Conservation (phyloP, 2,888 invertebrate species). For the Globia sparganii region DNA sequence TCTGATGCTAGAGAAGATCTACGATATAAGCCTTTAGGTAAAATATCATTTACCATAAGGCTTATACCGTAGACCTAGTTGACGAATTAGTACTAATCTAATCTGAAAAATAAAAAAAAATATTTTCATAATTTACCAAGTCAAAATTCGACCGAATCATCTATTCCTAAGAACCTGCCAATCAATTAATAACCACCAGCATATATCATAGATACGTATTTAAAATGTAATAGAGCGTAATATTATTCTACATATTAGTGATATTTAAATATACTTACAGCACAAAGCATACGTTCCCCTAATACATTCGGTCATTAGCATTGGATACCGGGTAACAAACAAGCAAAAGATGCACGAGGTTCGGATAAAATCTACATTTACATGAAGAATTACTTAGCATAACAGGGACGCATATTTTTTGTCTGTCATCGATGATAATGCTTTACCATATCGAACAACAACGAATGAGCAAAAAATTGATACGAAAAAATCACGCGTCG, state of each 20-base stretch:
- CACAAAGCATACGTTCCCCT: conserved; percentile 29
- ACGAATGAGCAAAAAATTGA: conserved; percentile 13
- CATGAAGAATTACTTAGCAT: conserved; percentile 56
- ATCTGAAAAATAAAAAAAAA: background rate
- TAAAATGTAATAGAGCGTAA: background rate
- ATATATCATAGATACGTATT: background rate
- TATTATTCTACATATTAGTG: background rate
- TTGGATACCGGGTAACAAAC: conserved; percentile 33
- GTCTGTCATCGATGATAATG: conserved; percentile 38
- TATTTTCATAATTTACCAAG: background rate
- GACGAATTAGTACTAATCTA: background rate
- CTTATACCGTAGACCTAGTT: too few relatives aligned
- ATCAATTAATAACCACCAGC: background rate
- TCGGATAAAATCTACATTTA: conserved; percentile 54
- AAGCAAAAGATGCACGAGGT: conserved; percentile 43
- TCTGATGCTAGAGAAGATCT: background rate
- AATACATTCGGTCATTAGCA: conserved; percentile 46
- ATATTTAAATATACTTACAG: conserved; percentile 8
- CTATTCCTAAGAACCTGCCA: background rate
- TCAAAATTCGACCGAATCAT: background rate
- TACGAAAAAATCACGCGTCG: conserved; percentile 23
- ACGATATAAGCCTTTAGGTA: background rate
- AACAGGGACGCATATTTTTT: conserved; percentile 43
- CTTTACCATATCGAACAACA: conserved; percentile 22
- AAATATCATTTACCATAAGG: too few relatives aligned